A percentile compares a stretch with the other conserved stretches of the same genome.
These are phyloP conservation scores for Drosophila neonasuta DNA, from an alignment of 2,888 invertebrate species.

Conservation along the genomic window DNA sequence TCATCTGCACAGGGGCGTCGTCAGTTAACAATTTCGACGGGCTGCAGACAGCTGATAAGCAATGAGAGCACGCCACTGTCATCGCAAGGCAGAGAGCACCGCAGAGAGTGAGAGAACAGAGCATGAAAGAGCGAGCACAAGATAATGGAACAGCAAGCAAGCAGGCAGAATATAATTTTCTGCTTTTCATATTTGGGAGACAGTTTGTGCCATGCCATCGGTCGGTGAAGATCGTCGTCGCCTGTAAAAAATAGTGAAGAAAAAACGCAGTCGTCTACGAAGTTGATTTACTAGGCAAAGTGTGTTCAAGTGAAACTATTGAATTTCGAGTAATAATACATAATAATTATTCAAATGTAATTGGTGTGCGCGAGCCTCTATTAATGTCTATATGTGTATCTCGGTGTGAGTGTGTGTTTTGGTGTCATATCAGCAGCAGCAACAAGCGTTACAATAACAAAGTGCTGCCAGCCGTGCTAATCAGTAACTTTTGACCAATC, in stretches of 20 bases:
- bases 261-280: constrained; percentile 5
- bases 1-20: constrained; percentile 32
- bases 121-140: constrained; percentile 18
- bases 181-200: constrained; percentile 38
- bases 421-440: constrained; percentile 23
- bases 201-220: constrained; percentile 54
- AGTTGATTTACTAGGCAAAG: constrained; percentile 21
- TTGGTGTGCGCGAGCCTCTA: constrained; percentile 21
- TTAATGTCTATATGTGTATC: constrained; percentile 6
- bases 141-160: constrained; percentile 42
- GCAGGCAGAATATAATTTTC: constrained; percentile 49
- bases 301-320: constrained; percentile 23
- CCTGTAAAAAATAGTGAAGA: constrained; percentile 3
- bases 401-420: constrained; percentile 2
- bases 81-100: neutral
- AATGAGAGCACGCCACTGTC: constrained; percentile 28
- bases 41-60: constrained; percentile 51
- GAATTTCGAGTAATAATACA: constrained; percentile 43
- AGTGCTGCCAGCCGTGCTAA: constrained; percentile 36
- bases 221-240: constrained; percentile 48
- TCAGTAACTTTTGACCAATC: constrained; percentile 62
- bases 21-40: constrained; percentile 7
- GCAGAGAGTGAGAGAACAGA: constrained; percentile 8
- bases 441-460: constrained; percentile 22
- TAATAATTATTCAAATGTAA: constrained; percentile 43